Evolutionary conservation across 53 echinoderm and acorn worm genomes (phyloP), one percentile per base, ranked within the genome.

Genomic region (Holothuria scabra): DNA sequence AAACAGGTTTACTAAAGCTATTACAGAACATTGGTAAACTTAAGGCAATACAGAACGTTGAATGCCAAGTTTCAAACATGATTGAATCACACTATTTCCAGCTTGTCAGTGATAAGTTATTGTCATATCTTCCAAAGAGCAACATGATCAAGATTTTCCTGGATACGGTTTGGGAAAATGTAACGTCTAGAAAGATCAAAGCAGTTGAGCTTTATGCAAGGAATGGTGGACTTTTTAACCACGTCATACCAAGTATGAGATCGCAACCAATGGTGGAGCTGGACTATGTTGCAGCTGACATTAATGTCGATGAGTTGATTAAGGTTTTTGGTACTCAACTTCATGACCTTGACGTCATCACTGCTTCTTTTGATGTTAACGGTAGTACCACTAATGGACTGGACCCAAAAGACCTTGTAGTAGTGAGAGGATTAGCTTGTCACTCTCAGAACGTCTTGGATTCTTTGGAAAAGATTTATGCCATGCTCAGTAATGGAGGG

Each of bases 41-140:
- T 44, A 68, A 82, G 30, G 66, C 46, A 76, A 31, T 19, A 68
- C 65, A 25, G 14, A 55, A 7, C 86, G 0, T 90, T 56, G 16
- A 16, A 38, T 34, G 22, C 0, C 52, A 58, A 8, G 74, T 86
- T 25, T 37, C 2, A 3, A 41, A 66, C 10, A 66, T 92, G 26
- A 32, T 55, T 8, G 82, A 58, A 49, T 82, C 56, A 13, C 60
- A 61, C 1, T 29, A 66, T 29, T 56, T 29, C 19, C 8, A 21
- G 20, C 37, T 80, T 31, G 0, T 21, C 52, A 59, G 33, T 46
- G 87, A 91, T 84, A 86, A 92, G 60, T 69, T 86, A 24, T 79
- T 92, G 78, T 70, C 79, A 46, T 79, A 81, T 20, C 83, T 92
- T 6, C 44, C 83, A 4, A 44, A 86, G 21, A 86, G 92, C 10